Evolutionary conservation across 2,797 vertebrate species (phyloP).

Genomic region (Miichthys miiuy): DNA sequence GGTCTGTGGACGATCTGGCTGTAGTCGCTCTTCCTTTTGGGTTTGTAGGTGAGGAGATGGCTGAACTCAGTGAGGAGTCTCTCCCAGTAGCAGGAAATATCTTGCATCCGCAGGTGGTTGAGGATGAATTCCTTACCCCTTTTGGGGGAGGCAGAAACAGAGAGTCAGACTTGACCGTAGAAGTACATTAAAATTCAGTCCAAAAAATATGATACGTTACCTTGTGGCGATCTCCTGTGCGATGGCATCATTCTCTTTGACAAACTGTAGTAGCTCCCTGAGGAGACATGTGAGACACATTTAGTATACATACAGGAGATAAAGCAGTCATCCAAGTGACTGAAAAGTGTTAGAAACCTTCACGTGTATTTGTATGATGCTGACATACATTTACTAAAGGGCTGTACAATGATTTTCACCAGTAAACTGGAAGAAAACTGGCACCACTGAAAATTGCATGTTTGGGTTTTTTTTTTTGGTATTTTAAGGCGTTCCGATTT

Average conservation of each 20-base stretch:
- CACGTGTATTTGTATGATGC: background rate
- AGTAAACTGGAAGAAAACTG: background rate
- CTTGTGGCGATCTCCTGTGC: slow-evolving; percentile 91
- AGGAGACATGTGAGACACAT: slow-evolving; percentile 5
- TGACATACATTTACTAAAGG: background rate
- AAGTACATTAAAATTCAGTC: background rate
- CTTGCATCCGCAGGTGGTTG: slow-evolving; percentile 91
- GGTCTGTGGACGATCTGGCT: slow-evolving; percentile 82
- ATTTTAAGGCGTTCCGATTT: background rate
- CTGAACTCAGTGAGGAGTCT: slow-evolving; percentile 90
- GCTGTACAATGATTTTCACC: too few relatives aligned
- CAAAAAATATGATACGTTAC: slow-evolving; percentile 70
- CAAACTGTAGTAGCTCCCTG: slow-evolving; percentile 94
- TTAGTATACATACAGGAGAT: background rate
- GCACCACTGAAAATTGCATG: background rate
- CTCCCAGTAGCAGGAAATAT: slow-evolving; percentile 96
- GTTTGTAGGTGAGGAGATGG: slow-evolving; percentile 90
- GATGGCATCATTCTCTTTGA: slow-evolving; percentile 91
- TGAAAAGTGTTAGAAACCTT: background rate
- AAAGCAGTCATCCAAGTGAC: too few relatives aligned
- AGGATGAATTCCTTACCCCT: slow-evolving; percentile 93
- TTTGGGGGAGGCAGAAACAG: slow-evolving; percentile 17
- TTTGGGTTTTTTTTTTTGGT: too few relatives aligned
- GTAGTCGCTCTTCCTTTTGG: slow-evolving; percentile 86
- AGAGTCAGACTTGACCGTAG: background rate